These are phyloP conservation scores for Cantharis nigra DNA, from an alignment of 2,888 invertebrate genomes.

Conservation along the genomic window DNA sequence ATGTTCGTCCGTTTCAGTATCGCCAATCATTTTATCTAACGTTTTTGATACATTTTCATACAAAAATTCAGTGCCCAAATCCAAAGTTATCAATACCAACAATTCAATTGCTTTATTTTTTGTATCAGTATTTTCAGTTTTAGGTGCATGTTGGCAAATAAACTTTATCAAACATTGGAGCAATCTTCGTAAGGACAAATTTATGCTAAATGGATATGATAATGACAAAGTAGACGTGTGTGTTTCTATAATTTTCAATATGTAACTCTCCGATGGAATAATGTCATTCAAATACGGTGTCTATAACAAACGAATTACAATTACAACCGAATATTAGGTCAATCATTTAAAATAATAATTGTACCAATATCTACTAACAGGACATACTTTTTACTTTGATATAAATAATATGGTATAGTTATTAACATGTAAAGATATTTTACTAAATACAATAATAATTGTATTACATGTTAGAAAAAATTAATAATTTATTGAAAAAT, in stretches of 20 bases:
- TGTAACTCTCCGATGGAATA: slow-evolving; percentile 82
- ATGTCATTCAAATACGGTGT: slow-evolving; percentile 75
- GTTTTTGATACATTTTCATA: slow-evolving; percentile 67
- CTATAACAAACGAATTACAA: slow-evolving; percentile 52
- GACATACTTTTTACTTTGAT: no score
- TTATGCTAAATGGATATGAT: slow-evolving; percentile 62
- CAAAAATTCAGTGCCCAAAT: slow-evolving; percentile 75
- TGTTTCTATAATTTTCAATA: slow-evolving; percentile 73
- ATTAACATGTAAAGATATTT: no score
- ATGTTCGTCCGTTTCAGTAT: slow-evolving; percentile 67
- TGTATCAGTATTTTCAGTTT: slow-evolving; percentile 67
- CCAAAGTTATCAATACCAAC: slow-evolving; percentile 76
- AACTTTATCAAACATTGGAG: slow-evolving; percentile 68
- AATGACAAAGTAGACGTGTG: slow-evolving; percentile 69
- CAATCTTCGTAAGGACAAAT: slow-evolving; percentile 68
- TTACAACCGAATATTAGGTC: neutral
- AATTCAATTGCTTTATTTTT: slow-evolving; percentile 69
- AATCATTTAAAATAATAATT: neutral
- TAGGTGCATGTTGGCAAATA: slow-evolving; percentile 64
- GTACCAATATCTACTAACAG: no score
- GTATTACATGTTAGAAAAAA: no score
- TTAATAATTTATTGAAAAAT: no score
- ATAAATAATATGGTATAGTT: no score
- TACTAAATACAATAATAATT: no score
- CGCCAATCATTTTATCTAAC: slow-evolving; percentile 66